A percentile compares a stretch with the other conserved stretches of the same genome.
phyloP scores from a whole-genome alignment of 1,140 invertebrate genomes.

The Drosophila kohkoa region DNA sequence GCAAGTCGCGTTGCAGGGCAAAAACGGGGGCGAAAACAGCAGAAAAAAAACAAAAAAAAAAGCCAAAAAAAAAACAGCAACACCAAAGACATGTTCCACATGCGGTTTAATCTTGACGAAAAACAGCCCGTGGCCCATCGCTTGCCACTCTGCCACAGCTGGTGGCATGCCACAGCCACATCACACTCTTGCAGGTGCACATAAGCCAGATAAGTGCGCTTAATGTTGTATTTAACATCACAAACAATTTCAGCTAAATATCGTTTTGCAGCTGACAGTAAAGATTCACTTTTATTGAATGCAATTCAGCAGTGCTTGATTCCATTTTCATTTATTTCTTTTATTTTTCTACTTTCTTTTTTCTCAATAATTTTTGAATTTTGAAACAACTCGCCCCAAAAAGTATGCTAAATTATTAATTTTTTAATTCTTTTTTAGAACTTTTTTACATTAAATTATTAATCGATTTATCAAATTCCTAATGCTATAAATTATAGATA shows the following conservation, averaged over 20 bases:
- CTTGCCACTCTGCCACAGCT: neutral
- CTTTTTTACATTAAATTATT: too few relatives aligned
- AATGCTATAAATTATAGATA: too few relatives aligned
- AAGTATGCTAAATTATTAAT: too few relatives aligned
- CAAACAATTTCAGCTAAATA: slow-evolving; percentile 6
- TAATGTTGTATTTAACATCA: slow-evolving; percentile 2
- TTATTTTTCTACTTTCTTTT: neutral
- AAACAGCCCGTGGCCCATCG: slow-evolving; percentile 18
- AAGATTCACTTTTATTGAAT: too few relatives aligned
- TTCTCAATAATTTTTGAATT: too few relatives aligned
- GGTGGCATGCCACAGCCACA: neutral
- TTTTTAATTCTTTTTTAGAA: too few relatives aligned
- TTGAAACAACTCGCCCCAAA: too few relatives aligned
- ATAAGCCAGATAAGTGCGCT: slow-evolving; percentile 9
- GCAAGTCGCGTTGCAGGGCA: slow-evolving; percentile 13
- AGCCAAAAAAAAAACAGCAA: slow-evolving; percentile 9
- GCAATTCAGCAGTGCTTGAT: too few relatives aligned
- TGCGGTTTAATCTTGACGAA: slow-evolving; percentile 46
- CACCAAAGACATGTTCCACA: slow-evolving; percentile 39
- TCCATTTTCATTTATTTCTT: neutral
- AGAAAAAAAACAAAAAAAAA: too few relatives aligned
- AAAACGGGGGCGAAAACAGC: too few relatives aligned
- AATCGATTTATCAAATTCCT: too few relatives aligned
- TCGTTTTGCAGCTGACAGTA: neutral
- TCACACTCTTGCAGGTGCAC: slow-evolving; percentile 1